These are phyloP conservation scores for Pleuronectes platessa DNA, from an alignment of 2,113 vertebrate species.

Conservation along the genomic window DNA sequence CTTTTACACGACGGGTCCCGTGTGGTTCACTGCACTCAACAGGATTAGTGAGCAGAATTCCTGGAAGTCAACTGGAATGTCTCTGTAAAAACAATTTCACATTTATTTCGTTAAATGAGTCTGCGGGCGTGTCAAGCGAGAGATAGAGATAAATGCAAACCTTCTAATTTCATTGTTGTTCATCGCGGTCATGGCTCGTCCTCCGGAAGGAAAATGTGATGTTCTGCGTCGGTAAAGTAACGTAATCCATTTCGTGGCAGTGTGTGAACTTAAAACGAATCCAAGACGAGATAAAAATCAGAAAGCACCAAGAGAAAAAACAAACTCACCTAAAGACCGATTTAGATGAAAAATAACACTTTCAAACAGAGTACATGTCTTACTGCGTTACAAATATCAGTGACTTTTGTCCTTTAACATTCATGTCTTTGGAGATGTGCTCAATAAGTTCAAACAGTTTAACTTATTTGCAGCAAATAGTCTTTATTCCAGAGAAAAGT, in stretches of 20 bases:
- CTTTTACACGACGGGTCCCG: slow-evolving; percentile 41
- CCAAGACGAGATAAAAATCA: slow-evolving; percentile 11
- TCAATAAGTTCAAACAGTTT: not conserved
- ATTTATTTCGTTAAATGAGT: slow-evolving; percentile 19
- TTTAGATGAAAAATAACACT: not conserved
- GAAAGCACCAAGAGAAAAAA: not conserved
- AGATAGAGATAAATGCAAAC: not conserved
- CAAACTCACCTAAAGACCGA: not conserved
- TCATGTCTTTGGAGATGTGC: no score
- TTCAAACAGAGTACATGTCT: not conserved
- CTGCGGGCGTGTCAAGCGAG: not conserved
- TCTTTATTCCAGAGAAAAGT: no score
- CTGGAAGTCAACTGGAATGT: slow-evolving; percentile 47
- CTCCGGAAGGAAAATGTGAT: slow-evolving; percentile 7
- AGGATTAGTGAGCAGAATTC: slow-evolving; percentile 66
- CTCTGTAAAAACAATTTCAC: slow-evolving; percentile 28
- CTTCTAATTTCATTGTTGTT: slow-evolving; percentile 15
- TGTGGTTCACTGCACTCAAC: slow-evolving; percentile 62
- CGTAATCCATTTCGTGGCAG: not conserved
- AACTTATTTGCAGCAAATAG: not conserved
- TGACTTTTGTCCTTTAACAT: no score
- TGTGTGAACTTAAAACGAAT: slow-evolving; percentile 10
- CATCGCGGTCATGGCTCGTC: slow-evolving; percentile 19
- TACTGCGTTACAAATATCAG: no score
- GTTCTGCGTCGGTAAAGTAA: not conserved